Evolutionary conservation across 2,113 vertebrate genomes (phyloP).

Genomic region (Bufo bufo): DNA sequence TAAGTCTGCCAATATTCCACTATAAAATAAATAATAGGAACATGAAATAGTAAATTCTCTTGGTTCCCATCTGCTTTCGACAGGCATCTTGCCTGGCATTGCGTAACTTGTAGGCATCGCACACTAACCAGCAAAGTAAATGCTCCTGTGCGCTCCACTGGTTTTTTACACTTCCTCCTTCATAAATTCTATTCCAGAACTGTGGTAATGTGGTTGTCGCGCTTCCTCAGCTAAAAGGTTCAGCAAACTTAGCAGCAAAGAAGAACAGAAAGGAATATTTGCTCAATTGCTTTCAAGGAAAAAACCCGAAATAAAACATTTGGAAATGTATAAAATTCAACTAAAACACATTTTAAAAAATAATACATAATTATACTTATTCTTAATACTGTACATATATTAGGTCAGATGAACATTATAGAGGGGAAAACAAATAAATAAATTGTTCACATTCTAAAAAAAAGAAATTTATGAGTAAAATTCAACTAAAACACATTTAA

Average conservation of each 20-base stretch:
- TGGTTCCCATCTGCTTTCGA: not conserved
- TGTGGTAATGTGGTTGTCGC: constrained; percentile 14
- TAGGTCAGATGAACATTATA: no score
- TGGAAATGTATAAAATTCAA: no score
- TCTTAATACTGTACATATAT: no score
- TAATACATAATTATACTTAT: no score
- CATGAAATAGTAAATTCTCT: not conserved
- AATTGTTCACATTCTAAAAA: no score
- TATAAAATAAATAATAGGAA: no score
- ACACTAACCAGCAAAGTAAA: not conserved
- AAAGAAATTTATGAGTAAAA: no score
- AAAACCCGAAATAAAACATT: not conserved
- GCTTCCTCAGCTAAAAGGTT: constrained; percentile 20
- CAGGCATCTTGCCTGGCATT: not conserved
- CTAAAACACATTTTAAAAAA: no score
- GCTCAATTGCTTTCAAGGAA: constrained; percentile 33
- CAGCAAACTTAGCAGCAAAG: not conserved
- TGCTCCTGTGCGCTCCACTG: not conserved
- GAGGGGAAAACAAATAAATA: no score
- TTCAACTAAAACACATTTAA: no score
- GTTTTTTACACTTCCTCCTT: constrained; percentile 18
- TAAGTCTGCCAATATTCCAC: not conserved
- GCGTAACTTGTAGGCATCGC: not conserved
- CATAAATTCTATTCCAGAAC: constrained; percentile 15
- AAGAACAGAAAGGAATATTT: not conserved